Base-by-base conservation (phyloP, 2,113 vertebrate genomes). In the Emydocephalus ijimae region DNA sequence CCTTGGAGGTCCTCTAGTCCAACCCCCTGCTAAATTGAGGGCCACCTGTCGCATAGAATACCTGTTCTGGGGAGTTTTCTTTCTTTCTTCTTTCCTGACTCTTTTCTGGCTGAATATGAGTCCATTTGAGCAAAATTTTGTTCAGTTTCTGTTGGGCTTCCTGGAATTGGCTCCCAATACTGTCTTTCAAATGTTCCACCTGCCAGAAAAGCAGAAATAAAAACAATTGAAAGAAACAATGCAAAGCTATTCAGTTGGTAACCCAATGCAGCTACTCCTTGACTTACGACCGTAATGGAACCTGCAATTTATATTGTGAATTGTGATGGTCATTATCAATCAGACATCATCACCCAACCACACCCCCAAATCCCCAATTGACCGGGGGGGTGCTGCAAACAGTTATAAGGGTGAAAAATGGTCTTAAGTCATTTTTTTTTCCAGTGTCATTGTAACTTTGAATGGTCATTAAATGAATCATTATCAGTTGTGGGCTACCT, bases 101-200 rank as follows among this genome's bases (percentile, higher is more conserved):
- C 39, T 92, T 96, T 90, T 91, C 95, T 2, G 96, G 95, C 29
- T 97, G 97, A 29, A 95, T 98, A 94, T 98, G 96, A 93, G 96
- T 97, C 99, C 99, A 99, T 91, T 97, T 98, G 0, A 96, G 96
- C 98, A 98, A 99, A 91, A 97, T 97, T 95, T 97, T 98, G 74
- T 97, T 96, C 87, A 99, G 98, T 94, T 98, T 98, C 96, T 98
- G 97, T 0, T 98, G 97, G 1, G 98, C 98, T 15, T 98, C 98
- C 39, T 96, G 97, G 50, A 98, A 96, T 93, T 98, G 98, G 95
- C 97, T 97, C 57, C 97, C 97, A 1, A 98, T 96, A 1, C 98
- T 98, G 10, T 96, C 95, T 94, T 98, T 98, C 89, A 98, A 93
- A 0, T 89, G 93, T 86, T 98, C 96, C 56, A 98, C 96, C 98